A percentile compares a stretch with the other conserved stretches of the same genome.
Evolutionary conservation across 2,113 vertebrate species (phyloP).

Genomic region (Seriola aureovittata): DNA sequence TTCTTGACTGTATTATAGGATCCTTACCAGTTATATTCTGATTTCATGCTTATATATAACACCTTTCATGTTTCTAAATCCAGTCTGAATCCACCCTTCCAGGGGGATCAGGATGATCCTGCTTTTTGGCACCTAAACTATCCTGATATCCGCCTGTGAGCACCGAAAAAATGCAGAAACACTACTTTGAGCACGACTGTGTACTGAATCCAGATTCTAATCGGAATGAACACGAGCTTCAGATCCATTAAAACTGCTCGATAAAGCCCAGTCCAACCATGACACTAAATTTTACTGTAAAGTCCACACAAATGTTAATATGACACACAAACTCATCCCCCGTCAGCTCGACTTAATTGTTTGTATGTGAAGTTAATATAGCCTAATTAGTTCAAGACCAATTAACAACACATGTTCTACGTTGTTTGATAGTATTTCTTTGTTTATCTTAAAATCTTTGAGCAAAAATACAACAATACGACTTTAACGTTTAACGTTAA

Average conservation of each 20-base stretch:
- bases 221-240: slow-evolving; percentile 18
- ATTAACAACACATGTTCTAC: too few relatives aligned
- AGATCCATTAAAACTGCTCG: background rate
- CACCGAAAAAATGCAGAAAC: slow-evolving; percentile 12
- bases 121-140: slow-evolving; percentile 50
- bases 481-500: too few relatives aligned
- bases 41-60: slow-evolving; percentile 43
- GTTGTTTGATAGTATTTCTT: too few relatives aligned
- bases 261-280: too few relatives aligned
- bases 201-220: slow-evolving; percentile 26
- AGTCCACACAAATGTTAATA: too few relatives aligned
- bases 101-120: slow-evolving; percentile 56
- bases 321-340: too few relatives aligned
- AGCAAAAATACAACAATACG: too few relatives aligned
- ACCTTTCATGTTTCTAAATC: slow-evolving; percentile 60
- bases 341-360: too few relatives aligned
- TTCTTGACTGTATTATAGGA: slow-evolving; percentile 8
- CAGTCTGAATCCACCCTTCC: slow-evolving; percentile 48
- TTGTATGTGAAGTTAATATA: too few relatives aligned
- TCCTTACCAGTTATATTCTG: slow-evolving; percentile 8
- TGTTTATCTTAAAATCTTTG: too few relatives aligned
- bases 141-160: slow-evolving; percentile 34
- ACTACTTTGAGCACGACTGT: slow-evolving; percentile 3
- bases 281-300: too few relatives aligned
- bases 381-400: too few relatives aligned